Conservation (phyloP, 2,888 invertebrate species). For the Latrodectus hesperus region DNA sequence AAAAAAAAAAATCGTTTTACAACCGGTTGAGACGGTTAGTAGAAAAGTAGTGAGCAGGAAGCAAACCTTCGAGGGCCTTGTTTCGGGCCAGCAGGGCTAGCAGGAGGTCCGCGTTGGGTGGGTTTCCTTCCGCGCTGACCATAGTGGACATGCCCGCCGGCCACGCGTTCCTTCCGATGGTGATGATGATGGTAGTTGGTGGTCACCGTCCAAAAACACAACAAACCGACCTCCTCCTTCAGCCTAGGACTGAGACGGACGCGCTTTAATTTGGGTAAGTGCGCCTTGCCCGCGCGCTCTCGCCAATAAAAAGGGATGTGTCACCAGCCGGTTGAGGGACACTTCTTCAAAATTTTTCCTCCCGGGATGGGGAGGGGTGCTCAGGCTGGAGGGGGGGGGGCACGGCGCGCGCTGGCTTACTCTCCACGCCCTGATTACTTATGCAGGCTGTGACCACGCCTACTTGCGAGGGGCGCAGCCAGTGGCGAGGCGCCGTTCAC, state of each 20-base stretch:
- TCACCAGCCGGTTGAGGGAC: conserved; percentile 63
- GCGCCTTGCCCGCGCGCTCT: conserved; percentile 35
- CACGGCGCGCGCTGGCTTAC: conserved; percentile 30
- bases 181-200: conserved; percentile 54
- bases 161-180: conserved; percentile 63
- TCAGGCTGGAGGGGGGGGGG: not conserved
- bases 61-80: conserved; percentile 88
- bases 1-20: conserved; percentile 8
- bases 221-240: conserved; percentile 14
- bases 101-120: conserved; percentile 83
- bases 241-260: conserved; percentile 13
- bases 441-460: conserved; percentile 57
- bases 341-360: conserved; percentile 67
- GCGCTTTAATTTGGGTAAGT: conserved; percentile 69
- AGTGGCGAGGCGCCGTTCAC: conserved; percentile 50
- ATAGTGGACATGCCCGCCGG: conserved; percentile 67
- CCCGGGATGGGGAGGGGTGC: conserved; percentile 4
- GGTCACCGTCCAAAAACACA: conserved; percentile 33
- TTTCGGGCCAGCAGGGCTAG: conserved; percentile 89
- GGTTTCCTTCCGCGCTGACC: conserved; percentile 64
- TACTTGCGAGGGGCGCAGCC: conserved; percentile 17
- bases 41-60: not conserved
- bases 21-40: not conserved
- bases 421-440: conserved; percentile 55
- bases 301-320: conserved; percentile 69